Percentiles rank a stretch among this genome's conserved stretches.
Conservation (phyloP, 2,113 vertebrate genomes). For the Phalacrocorax pelagicus region DNA sequence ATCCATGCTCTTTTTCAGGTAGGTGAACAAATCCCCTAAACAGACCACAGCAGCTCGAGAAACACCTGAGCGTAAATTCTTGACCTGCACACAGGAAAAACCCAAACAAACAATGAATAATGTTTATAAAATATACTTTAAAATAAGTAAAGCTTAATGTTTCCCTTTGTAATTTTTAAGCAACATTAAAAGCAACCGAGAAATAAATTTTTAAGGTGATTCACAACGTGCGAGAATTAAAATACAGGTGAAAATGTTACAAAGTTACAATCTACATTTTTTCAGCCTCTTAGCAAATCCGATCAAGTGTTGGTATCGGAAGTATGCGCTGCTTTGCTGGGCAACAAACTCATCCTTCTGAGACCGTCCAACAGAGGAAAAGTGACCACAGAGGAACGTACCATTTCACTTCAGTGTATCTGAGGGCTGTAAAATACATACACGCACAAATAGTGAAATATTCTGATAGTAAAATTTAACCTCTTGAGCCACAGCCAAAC, state of each 20-base stretch:
- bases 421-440: not conserved
- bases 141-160: not conserved
- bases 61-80: constrained; percentile 94
- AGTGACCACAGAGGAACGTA: not conserved
- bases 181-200: not conserved
- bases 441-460: not conserved
- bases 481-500: constrained; percentile 88
- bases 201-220: not conserved
- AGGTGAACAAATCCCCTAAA: constrained; percentile 86
- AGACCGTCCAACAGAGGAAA: not conserved
- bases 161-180: not conserved
- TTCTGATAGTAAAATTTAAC: constrained; percentile 65
- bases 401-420: not conserved
- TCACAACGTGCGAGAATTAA: not conserved
- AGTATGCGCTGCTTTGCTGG: not conserved
- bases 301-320: not conserved
- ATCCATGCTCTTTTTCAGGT: constrained; percentile 91
- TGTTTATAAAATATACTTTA: not conserved
- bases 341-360: not conserved
- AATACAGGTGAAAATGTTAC: not conserved
- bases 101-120: constrained; percentile 50
- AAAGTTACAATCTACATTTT: not conserved
- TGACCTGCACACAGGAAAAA: constrained; percentile 82
- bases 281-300: not conserved
- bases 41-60: constrained; percentile 90